Conservation (phyloP, 2,113 vertebrate genomes). For the Syngnathus typhle region DNA sequence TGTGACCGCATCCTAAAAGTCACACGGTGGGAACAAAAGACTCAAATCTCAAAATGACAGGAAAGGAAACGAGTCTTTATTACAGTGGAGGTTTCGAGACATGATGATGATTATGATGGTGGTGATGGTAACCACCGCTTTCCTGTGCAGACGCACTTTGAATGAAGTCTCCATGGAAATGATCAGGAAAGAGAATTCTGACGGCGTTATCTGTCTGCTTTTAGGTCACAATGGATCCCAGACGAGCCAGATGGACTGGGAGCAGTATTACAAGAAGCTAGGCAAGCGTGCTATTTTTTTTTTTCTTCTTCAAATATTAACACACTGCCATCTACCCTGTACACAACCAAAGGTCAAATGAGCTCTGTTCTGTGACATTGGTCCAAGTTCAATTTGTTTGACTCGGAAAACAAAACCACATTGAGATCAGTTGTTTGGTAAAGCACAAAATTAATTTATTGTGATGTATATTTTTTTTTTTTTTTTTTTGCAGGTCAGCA, state of each 20-base stretch:
- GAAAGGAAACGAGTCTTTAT: neutral
- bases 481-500: slow-evolving; percentile 76
- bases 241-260: slow-evolving; percentile 71
- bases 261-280: slow-evolving; percentile 69
- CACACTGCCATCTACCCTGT: neutral
- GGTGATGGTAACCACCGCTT: slow-evolving; percentile 19
- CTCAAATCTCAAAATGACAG: neutral
- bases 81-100: neutral
- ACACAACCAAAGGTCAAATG: neutral
- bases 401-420: neutral
- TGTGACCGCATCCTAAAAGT: neutral
- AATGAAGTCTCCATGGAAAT: slow-evolving; percentile 34
- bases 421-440: neutral
- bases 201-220: slow-evolving; percentile 59
- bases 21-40: neutral
- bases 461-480: neutral
- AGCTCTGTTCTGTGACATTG: neutral
- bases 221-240: slow-evolving; percentile 73
- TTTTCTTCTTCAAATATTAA: neutral
- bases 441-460: neutral
- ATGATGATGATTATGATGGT: neutral
- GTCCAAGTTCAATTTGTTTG: neutral
- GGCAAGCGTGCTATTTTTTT: slow-evolving; percentile 39
- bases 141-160: slow-evolving; percentile 25
- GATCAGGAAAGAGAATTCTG: slow-evolving; percentile 25